Conservation (phyloP, 2,888 invertebrate species). For the Sturmia bella region DNA sequence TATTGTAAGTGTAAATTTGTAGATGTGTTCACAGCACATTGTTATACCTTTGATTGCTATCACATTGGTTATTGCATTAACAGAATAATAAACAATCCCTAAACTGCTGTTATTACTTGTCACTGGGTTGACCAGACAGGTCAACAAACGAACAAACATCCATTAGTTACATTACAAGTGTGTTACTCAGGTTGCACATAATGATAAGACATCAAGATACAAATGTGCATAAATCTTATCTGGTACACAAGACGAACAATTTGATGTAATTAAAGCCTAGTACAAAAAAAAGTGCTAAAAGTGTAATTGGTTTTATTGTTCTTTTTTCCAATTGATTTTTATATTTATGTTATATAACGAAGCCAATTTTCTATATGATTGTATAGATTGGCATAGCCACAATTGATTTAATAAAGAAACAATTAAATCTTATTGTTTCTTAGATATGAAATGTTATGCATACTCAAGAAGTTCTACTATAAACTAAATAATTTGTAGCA, state of each 20-base stretch:
- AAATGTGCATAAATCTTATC: not conserved
- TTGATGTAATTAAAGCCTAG: conserved; percentile 45
- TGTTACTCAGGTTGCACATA: not conserved
- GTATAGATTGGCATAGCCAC: too few relatives aligned
- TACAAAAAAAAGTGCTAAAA: conserved; percentile 7
- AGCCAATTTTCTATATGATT: too few relatives aligned
- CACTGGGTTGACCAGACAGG: conserved; percentile 54
- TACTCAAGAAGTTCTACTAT: too few relatives aligned
- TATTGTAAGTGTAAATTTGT: too few relatives aligned
- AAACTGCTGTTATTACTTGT: conserved; percentile 67
- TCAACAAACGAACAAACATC: conserved; percentile 10
- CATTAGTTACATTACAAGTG: conserved; percentile 7
- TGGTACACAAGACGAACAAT: conserved; percentile 54
- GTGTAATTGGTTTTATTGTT: not conserved
- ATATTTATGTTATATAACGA: too few relatives aligned
- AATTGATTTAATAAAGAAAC: too few relatives aligned
- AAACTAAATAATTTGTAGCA: too few relatives aligned
- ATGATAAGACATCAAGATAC: not conserved
- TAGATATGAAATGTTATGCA: too few relatives aligned
- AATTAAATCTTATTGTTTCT: too few relatives aligned
- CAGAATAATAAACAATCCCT: conserved; percentile 64
- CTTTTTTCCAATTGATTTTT: not conserved
- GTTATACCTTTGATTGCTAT: conserved; percentile 63
- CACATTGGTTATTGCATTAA: conserved; percentile 65
- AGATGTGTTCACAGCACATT: conserved; percentile 37